These are phyloP conservation scores for Carposina sasakii DNA, from an alignment of 1,140 invertebrate genomes.

Conservation along the genomic window DNA sequence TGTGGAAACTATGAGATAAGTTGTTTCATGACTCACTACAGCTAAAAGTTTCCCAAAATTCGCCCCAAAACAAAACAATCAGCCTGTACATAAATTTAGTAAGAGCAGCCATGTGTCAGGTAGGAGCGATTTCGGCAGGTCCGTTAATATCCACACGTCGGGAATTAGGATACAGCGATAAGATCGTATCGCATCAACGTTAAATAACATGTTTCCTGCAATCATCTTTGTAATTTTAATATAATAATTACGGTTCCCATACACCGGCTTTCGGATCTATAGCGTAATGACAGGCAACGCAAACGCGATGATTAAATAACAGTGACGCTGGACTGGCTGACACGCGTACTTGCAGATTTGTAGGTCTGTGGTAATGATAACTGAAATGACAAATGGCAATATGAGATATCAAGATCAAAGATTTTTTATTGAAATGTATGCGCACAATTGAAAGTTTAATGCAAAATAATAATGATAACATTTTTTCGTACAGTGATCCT, in stretches of 20 bases:
- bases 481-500: too few relatives aligned
- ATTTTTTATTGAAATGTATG: too few relatives aligned
- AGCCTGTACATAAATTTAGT: conserved; percentile 24
- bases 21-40: neutral
- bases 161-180: conserved; percentile 65
- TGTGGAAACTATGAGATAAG: too few relatives aligned
- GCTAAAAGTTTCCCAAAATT: neutral
- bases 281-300: conserved; percentile 37
- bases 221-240: conserved; percentile 66
- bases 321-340: too few relatives aligned
- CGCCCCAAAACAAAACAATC: too few relatives aligned
- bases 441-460: too few relatives aligned
- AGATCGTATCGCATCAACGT: conserved; percentile 64
- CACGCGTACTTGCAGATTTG: too few relatives aligned
- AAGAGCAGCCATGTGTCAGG: conserved; percentile 37
- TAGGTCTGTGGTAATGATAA: too few relatives aligned
- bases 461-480: too few relatives aligned
- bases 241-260: conserved; percentile 64
- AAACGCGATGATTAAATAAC: conserved; percentile 27
- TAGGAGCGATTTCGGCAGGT: conserved; percentile 60
- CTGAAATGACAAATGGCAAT: too few relatives aligned
- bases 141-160: conserved; percentile 72
- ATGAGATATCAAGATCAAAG: too few relatives aligned
- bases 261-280: conserved; percentile 35
- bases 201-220: conserved; percentile 71